phyloP scores from a whole-genome alignment of 2,113 vertebrate species.

The Percopsis transmontana region DNA sequence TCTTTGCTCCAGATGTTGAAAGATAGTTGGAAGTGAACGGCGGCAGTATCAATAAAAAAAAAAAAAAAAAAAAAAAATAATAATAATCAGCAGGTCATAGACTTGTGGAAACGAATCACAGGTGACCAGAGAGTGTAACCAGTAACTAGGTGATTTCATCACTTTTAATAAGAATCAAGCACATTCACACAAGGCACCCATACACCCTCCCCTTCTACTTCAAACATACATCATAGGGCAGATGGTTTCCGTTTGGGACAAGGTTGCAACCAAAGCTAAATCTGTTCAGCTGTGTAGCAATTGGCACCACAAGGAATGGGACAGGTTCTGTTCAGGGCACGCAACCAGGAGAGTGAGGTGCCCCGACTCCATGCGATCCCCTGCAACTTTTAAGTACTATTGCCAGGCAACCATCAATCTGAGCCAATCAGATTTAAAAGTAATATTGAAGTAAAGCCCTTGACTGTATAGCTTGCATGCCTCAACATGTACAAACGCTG shows the following conservation, averaged over 20 bases:
- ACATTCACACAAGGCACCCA: not conserved
- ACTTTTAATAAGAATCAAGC: not conserved
- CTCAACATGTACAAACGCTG: too few species aligned
- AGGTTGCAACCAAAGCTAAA: slow-evolving; percentile 30
- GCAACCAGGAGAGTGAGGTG: not conserved
- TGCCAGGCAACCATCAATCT: too few species aligned
- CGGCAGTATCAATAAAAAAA: not conserved
- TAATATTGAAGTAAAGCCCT: too few species aligned
- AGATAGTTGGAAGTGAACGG: not conserved
- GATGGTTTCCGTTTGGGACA: slow-evolving; percentile 47
- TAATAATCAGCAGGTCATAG: not conserved
- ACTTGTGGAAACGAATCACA: slow-evolving; percentile 10
- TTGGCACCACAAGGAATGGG: slow-evolving; percentile 25
- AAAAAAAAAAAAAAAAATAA: too few species aligned
- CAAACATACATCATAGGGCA: slow-evolving; percentile 37
- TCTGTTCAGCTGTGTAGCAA: slow-evolving; percentile 39
- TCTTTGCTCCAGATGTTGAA: not conserved
- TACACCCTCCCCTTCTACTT: not conserved
- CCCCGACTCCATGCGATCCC: too few species aligned
- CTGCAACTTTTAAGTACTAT: too few species aligned
- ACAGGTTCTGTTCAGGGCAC: not conserved
- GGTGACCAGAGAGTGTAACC: too few species aligned
- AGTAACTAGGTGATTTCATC: slow-evolving; percentile 24
- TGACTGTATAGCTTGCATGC: too few species aligned
- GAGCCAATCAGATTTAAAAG: too few species aligned